A percentile compares a stretch with the other conserved stretches of the same genome.
These are phyloP conservation scores for Atta cephalotes DNA, from an alignment of 1,140 invertebrate genomes.

Conservation along the genomic window DNA sequence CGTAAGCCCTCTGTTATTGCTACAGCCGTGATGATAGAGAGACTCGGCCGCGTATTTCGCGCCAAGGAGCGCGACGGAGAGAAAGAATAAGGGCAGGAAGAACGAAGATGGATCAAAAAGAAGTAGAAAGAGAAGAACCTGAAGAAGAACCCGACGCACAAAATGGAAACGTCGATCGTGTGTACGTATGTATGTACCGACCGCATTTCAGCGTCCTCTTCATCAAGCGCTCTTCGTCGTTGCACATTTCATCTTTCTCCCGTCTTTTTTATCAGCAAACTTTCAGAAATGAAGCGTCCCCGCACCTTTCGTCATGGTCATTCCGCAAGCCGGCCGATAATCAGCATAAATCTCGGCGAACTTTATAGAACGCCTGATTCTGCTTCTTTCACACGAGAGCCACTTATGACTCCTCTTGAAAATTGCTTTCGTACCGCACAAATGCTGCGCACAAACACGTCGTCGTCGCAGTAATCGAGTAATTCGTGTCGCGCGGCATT, in stretches of 20 bases:
- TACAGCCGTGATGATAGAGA: slow-evolving; percentile 78
- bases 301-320: slow-evolving; percentile 11
- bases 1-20: slow-evolving; percentile 84
- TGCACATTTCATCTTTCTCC: slow-evolving; percentile 14
- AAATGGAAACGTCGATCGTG: slow-evolving; percentile 31
- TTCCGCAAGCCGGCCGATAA: slow-evolving; percentile 55
- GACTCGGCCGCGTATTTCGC: slow-evolving; percentile 67
- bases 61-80: slow-evolving; percentile 30
- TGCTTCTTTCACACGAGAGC: not conserved
- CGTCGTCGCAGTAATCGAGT: not conserved
- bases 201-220: slow-evolving; percentile 39
- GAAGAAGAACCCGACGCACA: not conserved
- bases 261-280: slow-evolving; percentile 53
- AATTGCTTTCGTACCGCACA: not conserved
- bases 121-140: not conserved
- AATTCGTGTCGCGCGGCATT: not conserved
- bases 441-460: not conserved
- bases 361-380: slow-evolving; percentile 27
- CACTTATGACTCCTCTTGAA: slow-evolving; percentile 38
- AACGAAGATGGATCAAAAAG: slow-evolving; percentile 5
- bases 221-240: slow-evolving; percentile 47
- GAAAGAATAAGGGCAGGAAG: slow-evolving; percentile 26
- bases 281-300: slow-evolving; percentile 34
- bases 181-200: not conserved
- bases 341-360: slow-evolving; percentile 67